phyloP scores from a whole-genome alignment of 2,797 vertebrate genomes.

The Austrolebias charrua region DNA sequence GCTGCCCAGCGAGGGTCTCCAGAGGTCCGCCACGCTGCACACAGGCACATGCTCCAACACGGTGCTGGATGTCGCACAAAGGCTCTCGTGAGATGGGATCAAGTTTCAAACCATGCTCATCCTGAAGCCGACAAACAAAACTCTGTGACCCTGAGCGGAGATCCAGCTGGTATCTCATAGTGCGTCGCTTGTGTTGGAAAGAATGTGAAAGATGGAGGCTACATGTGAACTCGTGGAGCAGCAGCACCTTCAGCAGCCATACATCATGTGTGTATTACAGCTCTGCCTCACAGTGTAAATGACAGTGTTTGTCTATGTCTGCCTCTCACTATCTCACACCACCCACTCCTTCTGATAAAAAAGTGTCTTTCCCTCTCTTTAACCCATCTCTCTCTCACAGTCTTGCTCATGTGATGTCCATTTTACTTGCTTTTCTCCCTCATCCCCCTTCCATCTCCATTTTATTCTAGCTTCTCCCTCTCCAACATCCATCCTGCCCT shows the following conservation, averaged over 20 bases:
- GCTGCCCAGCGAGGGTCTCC: constrained; percentile 40
- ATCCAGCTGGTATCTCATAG: constrained; percentile 12
- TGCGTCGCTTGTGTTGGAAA: constrained; percentile 19
- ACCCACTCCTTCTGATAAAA: constrained; percentile 31
- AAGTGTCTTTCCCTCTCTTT: constrained; percentile 26
- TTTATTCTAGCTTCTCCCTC: constrained; percentile 39
- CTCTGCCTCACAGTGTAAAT: constrained; percentile 50
- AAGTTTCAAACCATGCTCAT: constrained; percentile 11
- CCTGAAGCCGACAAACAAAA: constrained; percentile 9
- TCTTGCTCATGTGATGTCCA: constrained; percentile 31
- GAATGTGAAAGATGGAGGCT: constrained; percentile 26
- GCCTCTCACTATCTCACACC: constrained; percentile 19
- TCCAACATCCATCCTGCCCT: constrained; percentile 39
- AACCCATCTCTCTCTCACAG: constrained; percentile 30
- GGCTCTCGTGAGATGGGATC: constrained; percentile 39
- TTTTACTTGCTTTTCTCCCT: constrained; percentile 37
- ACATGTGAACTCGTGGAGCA: constrained; percentile 46
- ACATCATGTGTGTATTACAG: constrained; percentile 61
- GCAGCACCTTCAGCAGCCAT: constrained; percentile 53
- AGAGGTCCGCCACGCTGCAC: constrained; percentile 35
- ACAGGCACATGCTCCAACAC: constrained; percentile 6
- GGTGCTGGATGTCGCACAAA: constrained; percentile 26
- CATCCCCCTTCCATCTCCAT: constrained; percentile 34
- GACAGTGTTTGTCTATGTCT: constrained; percentile 61
- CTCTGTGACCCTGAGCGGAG: constrained; percentile 12